Base-by-base conservation (phyloP, 2,888 invertebrate genomes). In the Erebia palarica region DNA sequence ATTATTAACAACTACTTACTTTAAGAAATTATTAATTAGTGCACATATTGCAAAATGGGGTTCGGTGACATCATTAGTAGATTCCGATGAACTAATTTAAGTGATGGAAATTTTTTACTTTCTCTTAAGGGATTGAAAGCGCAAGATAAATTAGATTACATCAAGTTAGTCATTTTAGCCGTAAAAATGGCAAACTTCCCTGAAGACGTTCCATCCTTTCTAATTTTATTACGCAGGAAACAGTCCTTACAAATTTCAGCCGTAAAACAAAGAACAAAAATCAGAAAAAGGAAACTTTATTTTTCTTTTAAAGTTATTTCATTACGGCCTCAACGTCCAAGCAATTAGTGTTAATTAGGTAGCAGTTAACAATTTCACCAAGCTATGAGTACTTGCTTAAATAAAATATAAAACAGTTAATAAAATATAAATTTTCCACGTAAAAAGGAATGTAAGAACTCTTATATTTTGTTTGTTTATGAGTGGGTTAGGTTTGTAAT, bases 211-310 rank as follows among this genome's bases (percentile, higher is more conserved):
- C 13, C 65, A 44, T 66, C 65, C 65, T 58, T 66, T 57, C 65
- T 66, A 66, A 66, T 66, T 66, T 66, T 66, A 66, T 66, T 66
- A 66, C 65, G 21, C 65, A 66, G 57, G 57, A 57, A 66, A 66
- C 65, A 66, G 65, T 66, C 21, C 44, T 44, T 44, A 57, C 65
- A 47, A 66, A 66, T 66, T 66, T 66, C 47, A 57, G 65, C 44
- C 65, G 57, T 66, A 66, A 66, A 66, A 66, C 65, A 57, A 44
- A 55, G 57, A 66, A 55, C 36, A 66, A 66, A 57, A 66, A 55
- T 55, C 44, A 57, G 21, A 42, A 57, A 57, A 58, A 44, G 57
- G n/a, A 65, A 65, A 42, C 42, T 57, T 57, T 57, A 4, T 21
- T 57, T 21, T 57, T 42, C 16, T 57, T 66, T 57, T 47, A 66